Evolutionary conservation across 2,888 invertebrate species (phyloP), one percentile per base, ranked within the genome.

Genomic region (Zeuzera pyrina): DNA sequence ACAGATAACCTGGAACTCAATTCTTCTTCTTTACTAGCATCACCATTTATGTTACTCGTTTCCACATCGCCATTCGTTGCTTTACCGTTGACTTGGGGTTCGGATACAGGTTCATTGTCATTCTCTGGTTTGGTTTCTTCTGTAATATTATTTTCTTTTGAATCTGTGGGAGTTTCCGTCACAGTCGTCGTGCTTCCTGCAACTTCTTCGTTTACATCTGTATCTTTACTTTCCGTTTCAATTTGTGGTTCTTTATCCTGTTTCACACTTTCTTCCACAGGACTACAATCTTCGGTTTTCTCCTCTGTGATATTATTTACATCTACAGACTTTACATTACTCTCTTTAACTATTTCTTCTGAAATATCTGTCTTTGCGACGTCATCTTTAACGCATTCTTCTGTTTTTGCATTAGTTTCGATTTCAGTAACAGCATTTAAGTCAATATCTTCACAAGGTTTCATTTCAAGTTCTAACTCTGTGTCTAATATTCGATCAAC

Each of bases 401-500:
- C 48, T 7, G 42, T 21, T 37, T 61, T 58, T 8, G 36, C 22
- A 19, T 58, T 54, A 4, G 38, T 40, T 3, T 43, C 34, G 3
- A 57, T 50, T 46, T 62, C 50, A 15, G 56, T 45, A 10, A 53
- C 58, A 21, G 45, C 47, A 21, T 54, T 57, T 15, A 57, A 39
- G 36, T 63, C 56, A 25, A 55, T 58, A 34, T 65, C 63, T 22
- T 52, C 60, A 36, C 43, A 54, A 25, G 67, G 46, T 45, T 76
- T 71, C 52, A 60, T 62, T 57, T 69, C 68, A 33, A 73, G 51
- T 51, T 74, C 74, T 42, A 66, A 45, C 58, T 79, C 81, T 2
- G 65, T 49, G 36, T 79, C 79, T 37, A 79, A 51, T 53, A 78
- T 76, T 46, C 68, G 59, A 27, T 81, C 78, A 22, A 78, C 74